Evolutionary conservation across 2,888 invertebrate species (phyloP), one percentile per base, ranked within the genome.

Genomic region (Chrysolina oricalcia): DNA sequence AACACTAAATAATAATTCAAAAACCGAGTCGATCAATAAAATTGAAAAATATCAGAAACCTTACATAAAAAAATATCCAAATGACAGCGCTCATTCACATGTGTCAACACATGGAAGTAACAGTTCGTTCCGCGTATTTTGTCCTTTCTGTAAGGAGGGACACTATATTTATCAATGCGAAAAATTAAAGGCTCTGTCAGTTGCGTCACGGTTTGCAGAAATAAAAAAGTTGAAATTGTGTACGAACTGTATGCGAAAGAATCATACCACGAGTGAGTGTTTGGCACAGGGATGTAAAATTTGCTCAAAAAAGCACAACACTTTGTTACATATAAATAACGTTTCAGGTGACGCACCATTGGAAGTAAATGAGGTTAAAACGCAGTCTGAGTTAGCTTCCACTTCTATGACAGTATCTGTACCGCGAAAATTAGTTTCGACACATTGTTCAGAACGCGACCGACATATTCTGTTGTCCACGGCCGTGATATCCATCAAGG

Each of bases 191-290:
- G n/a, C 64, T 11, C 4, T 66, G 9, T 21, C 65, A 46, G 65
- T 66, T 15, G 46, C 27, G 13, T 66, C 65, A 1, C 48, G 56
- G n/a, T 59, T 66, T 5, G 46, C n/a, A 9, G 62, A 66, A 48
- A 67, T 72, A 23, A 72, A 72, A 46, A 56, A 46, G 35, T 10
- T 72, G 21, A 72, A 72, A 62, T 46, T 67, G 2, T 72, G 72
- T 35, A 48, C 11, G 8, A 67, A 72, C 23, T 72, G 67, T 46
- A 56, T 72, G 15, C 35, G 72, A 13, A 13, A 21, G n/a, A n/a
- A 40, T 59, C 72, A 72, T 23, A 8, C 23, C 1, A 67, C 15
- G 6, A 59, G 1, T 13, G 48, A 62, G 10, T 72, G 66, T 59
- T 21, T 17, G 19, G 21, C 46, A 17, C 48, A 17, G n/a, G 27